Evolutionary conservation across 2,797 vertebrate genomes (phyloP).

Genomic region (Euphonia xanthogaster): DNA sequence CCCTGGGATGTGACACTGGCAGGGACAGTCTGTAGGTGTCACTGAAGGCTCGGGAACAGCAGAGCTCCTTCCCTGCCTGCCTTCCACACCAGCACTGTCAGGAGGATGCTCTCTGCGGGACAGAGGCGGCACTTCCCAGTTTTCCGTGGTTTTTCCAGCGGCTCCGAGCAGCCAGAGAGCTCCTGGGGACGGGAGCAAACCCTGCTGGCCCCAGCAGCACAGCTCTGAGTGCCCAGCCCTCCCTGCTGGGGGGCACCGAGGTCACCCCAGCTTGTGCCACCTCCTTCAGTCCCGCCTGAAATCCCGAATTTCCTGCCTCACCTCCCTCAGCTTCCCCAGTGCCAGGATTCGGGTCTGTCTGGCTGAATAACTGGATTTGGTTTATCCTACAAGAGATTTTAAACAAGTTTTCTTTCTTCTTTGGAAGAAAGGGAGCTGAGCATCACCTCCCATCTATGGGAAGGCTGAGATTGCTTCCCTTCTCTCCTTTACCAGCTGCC

Average conservation of each 20-base stretch:
- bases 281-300: not conserved
- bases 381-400: not conserved
- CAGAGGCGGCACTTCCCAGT: not conserved
- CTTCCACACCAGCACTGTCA: not conserved
- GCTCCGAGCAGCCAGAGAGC: not conserved
- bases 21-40: conserved; percentile 64
- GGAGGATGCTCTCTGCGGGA: not conserved
- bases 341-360: not conserved
- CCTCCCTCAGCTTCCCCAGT: fast-evolving
- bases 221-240: not conserved
- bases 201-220: fast-evolving
- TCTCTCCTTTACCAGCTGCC: not conserved
- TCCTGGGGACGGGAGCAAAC: not conserved
- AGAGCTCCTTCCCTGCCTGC: not conserved
- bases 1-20: not conserved
- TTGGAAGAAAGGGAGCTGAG: not conserved
- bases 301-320: fast-evolving
- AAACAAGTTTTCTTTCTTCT: not conserved
- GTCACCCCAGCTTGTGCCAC: not conserved
- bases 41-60: conserved; percentile 36
- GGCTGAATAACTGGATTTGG: not conserved
- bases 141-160: not conserved
- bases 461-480: not conserved
- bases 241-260: fast-evolving
- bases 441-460: not conserved